Evolutionary conservation across 2,888 invertebrate genomes (phyloP).

Genomic region (Tetragonisca angustula): DNA sequence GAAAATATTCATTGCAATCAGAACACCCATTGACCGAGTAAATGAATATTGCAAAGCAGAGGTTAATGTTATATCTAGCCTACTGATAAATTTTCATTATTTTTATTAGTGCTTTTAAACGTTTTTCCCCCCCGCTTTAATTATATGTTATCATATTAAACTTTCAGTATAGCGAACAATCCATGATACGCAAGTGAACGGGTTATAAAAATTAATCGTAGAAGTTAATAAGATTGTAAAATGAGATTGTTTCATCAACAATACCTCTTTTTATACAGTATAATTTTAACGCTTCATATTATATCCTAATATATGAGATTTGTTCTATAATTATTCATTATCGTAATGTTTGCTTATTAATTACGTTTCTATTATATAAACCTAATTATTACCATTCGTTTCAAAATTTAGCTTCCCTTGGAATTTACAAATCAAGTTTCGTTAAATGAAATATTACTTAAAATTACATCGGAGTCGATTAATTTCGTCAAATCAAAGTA

Average conservation of each 20-base stretch:
- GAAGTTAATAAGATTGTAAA: neutral
- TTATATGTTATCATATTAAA: neutral
- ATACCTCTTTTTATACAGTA: neutral
- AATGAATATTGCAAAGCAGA: neutral
- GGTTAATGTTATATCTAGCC: neutral
- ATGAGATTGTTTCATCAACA: neutral
- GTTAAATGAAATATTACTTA: neutral
- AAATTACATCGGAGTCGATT: neutral
- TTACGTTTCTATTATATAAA: neutral
- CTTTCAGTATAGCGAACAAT: neutral
- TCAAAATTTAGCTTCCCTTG: neutral
- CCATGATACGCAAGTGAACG: neutral
- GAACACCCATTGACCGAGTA: neutral
- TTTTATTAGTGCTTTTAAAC: conserved; percentile 4
- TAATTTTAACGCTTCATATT: neutral
- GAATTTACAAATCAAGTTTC: neutral
- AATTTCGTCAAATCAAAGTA: neutral
- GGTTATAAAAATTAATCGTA: neutral
- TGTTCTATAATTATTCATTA: neutral
- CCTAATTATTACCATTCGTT: neutral
- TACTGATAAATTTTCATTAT: conserved; percentile 1
- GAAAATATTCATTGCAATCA: neutral
- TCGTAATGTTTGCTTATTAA: neutral
- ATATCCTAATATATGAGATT: neutral
- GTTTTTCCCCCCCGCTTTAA: neutral